Percentiles rank a stretch among this genome's conserved stretches.
These are phyloP conservation scores for Anoura caudifer DNA, from an alignment of 2,113 vertebrate species.

Conservation along the genomic window DNA sequence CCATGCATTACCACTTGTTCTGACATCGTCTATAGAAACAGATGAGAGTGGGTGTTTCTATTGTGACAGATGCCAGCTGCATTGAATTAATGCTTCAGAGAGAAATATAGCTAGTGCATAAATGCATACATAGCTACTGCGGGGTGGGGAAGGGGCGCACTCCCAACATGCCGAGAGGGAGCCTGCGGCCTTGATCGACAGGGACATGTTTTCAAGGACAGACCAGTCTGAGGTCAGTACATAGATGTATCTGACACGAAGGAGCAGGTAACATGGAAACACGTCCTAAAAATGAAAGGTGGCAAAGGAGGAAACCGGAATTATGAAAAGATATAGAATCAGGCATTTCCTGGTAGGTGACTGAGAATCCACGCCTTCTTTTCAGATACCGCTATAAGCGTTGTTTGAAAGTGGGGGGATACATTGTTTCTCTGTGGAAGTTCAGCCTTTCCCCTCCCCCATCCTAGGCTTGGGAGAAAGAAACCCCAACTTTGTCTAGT, in stretches of 20 bases:
- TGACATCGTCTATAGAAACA: slow-evolving; percentile 91
- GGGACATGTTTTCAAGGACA: slow-evolving; percentile 75
- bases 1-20: slow-evolving; percentile 93
- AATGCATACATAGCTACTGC: slow-evolving; percentile 79
- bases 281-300: slow-evolving; percentile 80
- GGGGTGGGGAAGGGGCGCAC: slow-evolving; percentile 70
- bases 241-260: slow-evolving; percentile 80
- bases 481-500: slow-evolving; percentile 75
- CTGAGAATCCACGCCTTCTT: slow-evolving; percentile 51
- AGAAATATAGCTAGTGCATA: slow-evolving; percentile 81
- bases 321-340: slow-evolving; percentile 91
- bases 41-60: slow-evolving; percentile 88
- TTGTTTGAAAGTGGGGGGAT: slow-evolving; percentile 26
- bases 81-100: slow-evolving; percentile 90
- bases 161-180: slow-evolving; percentile 83
- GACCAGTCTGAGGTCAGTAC: slow-evolving; percentile 75
- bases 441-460: slow-evolving; percentile 61
- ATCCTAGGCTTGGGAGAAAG: slow-evolving; percentile 69
- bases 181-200: slow-evolving; percentile 76
- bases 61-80: slow-evolving; percentile 90
- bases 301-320: slow-evolving; percentile 77
- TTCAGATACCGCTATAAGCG: neutral
- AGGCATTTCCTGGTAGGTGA: slow-evolving; percentile 80
- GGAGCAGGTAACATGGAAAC: slow-evolving; percentile 78
- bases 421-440: neutral